Evolutionary conservation across 2,888 invertebrate species (phyloP).

Genomic region (Mythimna pallens): DNA sequence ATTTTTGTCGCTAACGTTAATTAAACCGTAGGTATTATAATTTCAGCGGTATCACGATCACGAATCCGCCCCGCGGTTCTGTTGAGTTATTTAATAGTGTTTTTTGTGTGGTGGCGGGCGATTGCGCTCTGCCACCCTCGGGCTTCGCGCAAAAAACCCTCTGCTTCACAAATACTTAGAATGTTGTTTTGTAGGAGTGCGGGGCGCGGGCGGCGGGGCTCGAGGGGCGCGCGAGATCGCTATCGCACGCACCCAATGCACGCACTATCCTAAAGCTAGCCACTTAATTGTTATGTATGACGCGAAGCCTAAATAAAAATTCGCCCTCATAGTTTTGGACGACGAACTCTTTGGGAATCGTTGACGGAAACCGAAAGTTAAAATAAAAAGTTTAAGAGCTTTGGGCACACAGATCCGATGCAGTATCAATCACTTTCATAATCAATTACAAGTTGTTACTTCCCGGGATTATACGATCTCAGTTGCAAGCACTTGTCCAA

Average conservation of each 20-base stretch:
- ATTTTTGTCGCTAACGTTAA: constrained; percentile 85
- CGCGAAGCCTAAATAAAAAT: constrained; percentile 76
- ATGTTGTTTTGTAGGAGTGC: constrained; percentile 86
- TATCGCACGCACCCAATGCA: constrained; percentile 90
- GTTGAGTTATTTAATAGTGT: constrained; percentile 89
- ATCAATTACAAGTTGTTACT: constrained; percentile 40
- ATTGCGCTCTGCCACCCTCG: constrained; percentile 89
- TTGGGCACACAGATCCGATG: neutral
- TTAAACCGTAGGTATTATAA: constrained; percentile 85
- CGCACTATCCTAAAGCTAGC: constrained; percentile 89
- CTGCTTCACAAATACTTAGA: constrained; percentile 87
- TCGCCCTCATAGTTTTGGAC: constrained; percentile 62
- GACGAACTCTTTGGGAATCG: constrained; percentile 60
- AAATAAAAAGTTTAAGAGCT: constrained; percentile 29
- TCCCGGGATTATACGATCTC: constrained; percentile 16
- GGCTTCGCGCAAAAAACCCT: constrained; percentile 90
- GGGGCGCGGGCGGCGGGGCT: constrained; percentile 72
- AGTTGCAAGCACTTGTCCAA: neutral
- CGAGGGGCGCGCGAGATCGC: constrained; percentile 85
- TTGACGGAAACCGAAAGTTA: constrained; percentile 63
- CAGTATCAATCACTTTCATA: constrained; percentile 39
- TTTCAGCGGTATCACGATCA: constrained; percentile 86
- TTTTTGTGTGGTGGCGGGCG: constrained; percentile 88
- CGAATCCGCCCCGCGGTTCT: constrained; percentile 88
- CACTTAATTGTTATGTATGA: constrained; percentile 88